Conservation (phyloP, 2,113 vertebrate genomes). For the Ptychochromis oligacanthus region DNA sequence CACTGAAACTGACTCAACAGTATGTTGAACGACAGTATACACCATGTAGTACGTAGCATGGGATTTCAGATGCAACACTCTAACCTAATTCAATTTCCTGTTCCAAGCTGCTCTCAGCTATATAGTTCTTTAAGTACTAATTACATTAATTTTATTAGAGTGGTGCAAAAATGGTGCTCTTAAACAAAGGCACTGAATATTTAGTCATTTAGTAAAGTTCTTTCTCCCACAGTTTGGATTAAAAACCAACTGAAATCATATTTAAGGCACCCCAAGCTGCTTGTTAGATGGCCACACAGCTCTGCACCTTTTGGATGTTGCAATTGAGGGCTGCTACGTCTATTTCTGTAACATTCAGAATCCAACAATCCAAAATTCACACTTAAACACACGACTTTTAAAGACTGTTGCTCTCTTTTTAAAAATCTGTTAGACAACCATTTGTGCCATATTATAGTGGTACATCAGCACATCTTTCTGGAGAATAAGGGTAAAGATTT, state of each 20-base stretch:
- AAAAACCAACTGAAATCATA: not conserved
- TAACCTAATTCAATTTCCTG: not conserved
- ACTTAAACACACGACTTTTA: not conserved
- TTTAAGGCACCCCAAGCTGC: not conserved
- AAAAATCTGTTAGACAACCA: not conserved
- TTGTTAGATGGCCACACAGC: no score
- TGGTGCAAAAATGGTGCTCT: fast-evolving
- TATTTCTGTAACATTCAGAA: not conserved
- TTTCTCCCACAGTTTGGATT: not conserved
- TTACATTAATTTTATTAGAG: no score
- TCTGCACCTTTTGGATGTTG: not conserved
- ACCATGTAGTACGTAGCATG: not conserved
- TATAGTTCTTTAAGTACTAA: no score
- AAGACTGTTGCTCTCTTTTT: not conserved
- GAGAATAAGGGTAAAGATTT: no score
- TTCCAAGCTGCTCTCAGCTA: not conserved
- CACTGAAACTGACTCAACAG: no score
- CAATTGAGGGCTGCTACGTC: no score
- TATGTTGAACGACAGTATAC: no score
- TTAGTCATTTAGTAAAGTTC: not conserved
- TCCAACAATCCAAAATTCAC: not conserved
- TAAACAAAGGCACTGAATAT: not conserved
- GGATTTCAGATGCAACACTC: not conserved
- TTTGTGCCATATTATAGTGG: not conserved
- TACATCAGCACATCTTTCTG: not conserved